Evolutionary conservation across 2,113 vertebrate species (phyloP).

Genomic region (Pomatorhinus ruficollis): DNA sequence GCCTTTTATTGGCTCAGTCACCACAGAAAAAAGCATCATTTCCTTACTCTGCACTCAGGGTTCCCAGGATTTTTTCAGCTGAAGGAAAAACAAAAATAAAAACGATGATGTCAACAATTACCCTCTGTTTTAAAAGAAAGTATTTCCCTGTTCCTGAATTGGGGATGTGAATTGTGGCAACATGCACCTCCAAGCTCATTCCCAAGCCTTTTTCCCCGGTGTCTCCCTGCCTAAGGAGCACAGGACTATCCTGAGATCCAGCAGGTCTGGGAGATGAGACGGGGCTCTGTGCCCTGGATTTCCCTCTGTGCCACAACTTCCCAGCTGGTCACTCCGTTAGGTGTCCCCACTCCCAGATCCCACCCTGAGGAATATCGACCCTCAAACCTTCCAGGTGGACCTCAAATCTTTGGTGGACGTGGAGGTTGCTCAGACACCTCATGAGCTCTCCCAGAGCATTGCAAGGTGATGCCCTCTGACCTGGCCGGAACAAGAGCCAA

Average conservation of each 20-base stretch:
- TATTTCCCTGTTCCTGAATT: background rate
- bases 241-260: background rate
- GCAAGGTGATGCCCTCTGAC: background rate
- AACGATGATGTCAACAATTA: background rate
- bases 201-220: background rate
- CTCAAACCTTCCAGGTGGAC: too few species aligned
- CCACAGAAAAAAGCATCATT: background rate
- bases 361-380: too few species aligned
- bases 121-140: background rate
- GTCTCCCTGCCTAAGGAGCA: background rate
- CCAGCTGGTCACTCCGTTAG: background rate
- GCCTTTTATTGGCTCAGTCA: background rate
- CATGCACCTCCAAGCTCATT: background rate
- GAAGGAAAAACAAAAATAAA: background rate
- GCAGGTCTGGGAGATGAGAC: accelerated
- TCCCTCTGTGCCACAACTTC: background rate
- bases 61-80: background rate
- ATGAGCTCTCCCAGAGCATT: background rate
- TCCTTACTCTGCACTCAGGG: background rate
- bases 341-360: too few species aligned
- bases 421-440: background rate
- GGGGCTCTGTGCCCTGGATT: background rate
- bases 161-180: background rate
- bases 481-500: background rate
- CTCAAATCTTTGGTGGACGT: too few species aligned